A percentile compares a stretch with the other conserved stretches of the same genome.
Evolutionary conservation across 2,797 vertebrate species (phyloP).

Genomic region (Scolopax bukidnonensis): DNA sequence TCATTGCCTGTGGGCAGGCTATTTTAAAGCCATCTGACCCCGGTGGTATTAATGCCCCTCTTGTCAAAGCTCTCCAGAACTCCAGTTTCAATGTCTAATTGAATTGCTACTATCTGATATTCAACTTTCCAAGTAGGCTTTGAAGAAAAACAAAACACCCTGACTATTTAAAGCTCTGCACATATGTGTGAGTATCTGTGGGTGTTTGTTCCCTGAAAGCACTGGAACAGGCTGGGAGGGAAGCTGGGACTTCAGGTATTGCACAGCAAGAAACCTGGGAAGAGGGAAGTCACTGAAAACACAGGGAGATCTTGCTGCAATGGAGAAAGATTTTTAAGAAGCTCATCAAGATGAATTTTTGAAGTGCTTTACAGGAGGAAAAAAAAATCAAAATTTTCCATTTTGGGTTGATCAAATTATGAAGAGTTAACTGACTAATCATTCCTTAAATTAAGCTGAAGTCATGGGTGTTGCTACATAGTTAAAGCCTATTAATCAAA

Average conservation of each 20-base stretch:
- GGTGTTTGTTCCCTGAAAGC: background rate
- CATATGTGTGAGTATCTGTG: background rate
- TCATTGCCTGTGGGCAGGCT: background rate
- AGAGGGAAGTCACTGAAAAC: too few species aligned
- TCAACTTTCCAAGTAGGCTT: background rate
- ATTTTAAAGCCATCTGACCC: background rate
- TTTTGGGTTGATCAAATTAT: background rate
- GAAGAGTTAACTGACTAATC: constrained; percentile 3
- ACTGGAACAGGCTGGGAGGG: background rate
- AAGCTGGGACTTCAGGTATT: background rate
- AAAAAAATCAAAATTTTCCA: background rate
- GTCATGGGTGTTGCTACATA: background rate
- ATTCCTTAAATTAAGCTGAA: constrained; percentile 18
- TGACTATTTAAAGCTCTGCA: background rate
- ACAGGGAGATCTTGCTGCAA: too few species aligned
- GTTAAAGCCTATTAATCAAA: constrained; percentile 61
- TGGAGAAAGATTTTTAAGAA: fast-evolving
- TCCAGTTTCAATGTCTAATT: fast-evolving
- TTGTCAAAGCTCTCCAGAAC: background rate
- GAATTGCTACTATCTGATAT: background rate
- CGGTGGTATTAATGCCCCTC: fast-evolving
- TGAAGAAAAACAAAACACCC: background rate
- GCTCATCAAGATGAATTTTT: background rate
- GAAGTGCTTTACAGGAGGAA: background rate
- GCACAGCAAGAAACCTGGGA: background rate